phyloP scores from a whole-genome alignment of 2,113 vertebrate species.

The Spheniscus mendiculus region DNA sequence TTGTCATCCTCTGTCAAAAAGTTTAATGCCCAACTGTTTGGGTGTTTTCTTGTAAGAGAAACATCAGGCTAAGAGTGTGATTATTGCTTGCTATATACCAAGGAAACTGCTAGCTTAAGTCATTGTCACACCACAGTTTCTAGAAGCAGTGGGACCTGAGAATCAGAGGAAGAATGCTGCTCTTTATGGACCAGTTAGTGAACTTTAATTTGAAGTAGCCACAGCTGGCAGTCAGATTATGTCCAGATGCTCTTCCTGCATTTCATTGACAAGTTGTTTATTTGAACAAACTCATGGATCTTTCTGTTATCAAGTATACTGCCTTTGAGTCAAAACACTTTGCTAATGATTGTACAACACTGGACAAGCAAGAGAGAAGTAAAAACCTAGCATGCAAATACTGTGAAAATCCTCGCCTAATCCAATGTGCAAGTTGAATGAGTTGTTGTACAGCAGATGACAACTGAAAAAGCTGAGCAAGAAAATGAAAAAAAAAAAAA shows the following conservation, averaged over 20 bases:
- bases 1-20: neutral
- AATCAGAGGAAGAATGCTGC: neutral
- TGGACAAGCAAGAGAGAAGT: neutral
- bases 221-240: neutral
- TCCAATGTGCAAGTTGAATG: neutral
- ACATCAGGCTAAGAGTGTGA: neutral
- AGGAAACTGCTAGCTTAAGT: neutral
- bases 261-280: neutral
- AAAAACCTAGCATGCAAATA: neutral
- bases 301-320: neutral
- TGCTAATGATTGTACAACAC: neutral
- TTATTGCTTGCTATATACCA: neutral
- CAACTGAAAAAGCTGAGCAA: neutral
- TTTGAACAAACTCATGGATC: neutral
- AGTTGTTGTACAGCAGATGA: neutral
- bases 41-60: neutral
- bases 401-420: neutral
- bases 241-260: neutral
- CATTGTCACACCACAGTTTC: neutral
- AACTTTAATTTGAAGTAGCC: neutral
- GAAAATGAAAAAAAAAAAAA: neutral
- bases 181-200: neutral
- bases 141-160: neutral
- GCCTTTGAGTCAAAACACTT: neutral
- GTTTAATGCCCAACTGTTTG: neutral